Evolutionary conservation across 2,113 vertebrate species (phyloP).

Genomic region (Gasterosteus aculeatus): DNA sequence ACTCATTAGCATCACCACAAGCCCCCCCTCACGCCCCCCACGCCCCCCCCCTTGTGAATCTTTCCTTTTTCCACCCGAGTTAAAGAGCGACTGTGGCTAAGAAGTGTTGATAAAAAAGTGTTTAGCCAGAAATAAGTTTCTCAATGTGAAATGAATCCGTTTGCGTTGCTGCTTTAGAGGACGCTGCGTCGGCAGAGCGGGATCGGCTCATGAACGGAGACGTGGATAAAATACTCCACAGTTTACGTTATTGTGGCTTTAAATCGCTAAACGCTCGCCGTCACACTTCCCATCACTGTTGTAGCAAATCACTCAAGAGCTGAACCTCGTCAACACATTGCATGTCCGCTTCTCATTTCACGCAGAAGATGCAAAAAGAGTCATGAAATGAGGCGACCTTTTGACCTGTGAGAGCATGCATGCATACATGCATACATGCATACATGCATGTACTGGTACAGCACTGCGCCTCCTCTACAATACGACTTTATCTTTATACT

Average conservation of each 20-base stretch:
- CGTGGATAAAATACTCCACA: background rate
- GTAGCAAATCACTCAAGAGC: too few species aligned
- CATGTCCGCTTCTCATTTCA: too few species aligned
- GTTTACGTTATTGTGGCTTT: background rate
- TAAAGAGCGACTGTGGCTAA: background rate
- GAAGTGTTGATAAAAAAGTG: background rate
- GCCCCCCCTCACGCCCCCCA: conserved; percentile 15
- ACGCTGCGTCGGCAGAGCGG: conserved; percentile 9
- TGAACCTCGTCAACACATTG: too few species aligned
- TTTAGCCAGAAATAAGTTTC: background rate
- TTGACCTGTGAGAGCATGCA: too few species aligned
- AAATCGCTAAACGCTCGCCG: too few species aligned
- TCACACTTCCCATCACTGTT: too few species aligned
- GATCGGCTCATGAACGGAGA: background rate
- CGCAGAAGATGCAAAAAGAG: too few species aligned
- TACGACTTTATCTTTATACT: background rate
- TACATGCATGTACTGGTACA: background rate
- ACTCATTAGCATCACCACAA: conserved; percentile 52
- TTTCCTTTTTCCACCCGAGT: conserved; percentile 27
- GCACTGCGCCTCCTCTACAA: background rate
- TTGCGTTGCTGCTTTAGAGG: background rate
- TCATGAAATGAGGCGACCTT: too few species aligned
- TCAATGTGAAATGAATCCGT: background rate
- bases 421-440: too few species aligned
- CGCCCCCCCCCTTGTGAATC: conserved; percentile 23